Evolutionary conservation across 2,113 vertebrate genomes (phyloP), one percentile per base, ranked within the genome.

Genomic region (Baryphthengus martii): DNA sequence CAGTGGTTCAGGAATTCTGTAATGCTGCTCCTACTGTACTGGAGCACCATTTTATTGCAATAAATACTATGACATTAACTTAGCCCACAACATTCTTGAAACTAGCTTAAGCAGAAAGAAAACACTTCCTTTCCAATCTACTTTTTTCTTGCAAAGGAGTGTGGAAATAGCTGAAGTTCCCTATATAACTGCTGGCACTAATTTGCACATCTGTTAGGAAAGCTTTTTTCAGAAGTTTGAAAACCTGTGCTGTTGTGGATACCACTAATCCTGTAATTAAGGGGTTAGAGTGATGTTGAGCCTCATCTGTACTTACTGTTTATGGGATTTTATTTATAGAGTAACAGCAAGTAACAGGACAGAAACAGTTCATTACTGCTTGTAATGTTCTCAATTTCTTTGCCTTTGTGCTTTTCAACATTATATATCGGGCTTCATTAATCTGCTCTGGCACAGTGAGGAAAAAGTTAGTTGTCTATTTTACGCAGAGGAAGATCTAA

Each of bases 1-100:
- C 80, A 3, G n/a, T 85, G 50, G 39, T 63, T 93, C 95, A 94
- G 93, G 85, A 91, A 94, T 89, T 85, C 63, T 85, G 63, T 95
- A 89, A 79, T 61, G 83, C 52, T 62, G 65, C 55, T 93, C 20
- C 61, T 89, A n/a, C 83, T 95, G 68, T 95, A 92, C 83, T 95
- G 50, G 83, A 94, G 20, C 72, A 87, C 76, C 56, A 66, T 86
- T 95, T 96, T 76, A 90, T 79, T 84, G 40, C 70, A 73, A 11
- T 87, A 90, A 78, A 63, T 85, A 28, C 53, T 83, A 39, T 93
- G 85, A 65, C 67, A 85, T 85, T 93, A 94, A 74, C 18, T 35
- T 66, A 85, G 78, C 55, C 78, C 82, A 67, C 82, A 83, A 83
- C 58, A 47, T 85, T 95, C 63, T 96, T 89, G 74, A 93, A 89